Conservation (phyloP, 2,113 vertebrate species). For the Canis aureus region DNA sequence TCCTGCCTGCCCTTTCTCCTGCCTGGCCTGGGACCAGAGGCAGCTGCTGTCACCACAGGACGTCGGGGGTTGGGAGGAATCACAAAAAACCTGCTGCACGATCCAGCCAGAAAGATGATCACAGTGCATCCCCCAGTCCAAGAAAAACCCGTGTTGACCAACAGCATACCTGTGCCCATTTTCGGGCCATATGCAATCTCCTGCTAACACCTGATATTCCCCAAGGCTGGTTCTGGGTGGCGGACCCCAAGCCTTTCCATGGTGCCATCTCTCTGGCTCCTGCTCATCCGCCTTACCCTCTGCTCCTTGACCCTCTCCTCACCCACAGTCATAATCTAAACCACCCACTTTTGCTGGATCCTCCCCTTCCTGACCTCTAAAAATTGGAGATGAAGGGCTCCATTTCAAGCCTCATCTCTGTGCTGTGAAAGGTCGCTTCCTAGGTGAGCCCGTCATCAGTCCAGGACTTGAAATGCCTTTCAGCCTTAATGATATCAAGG, state of each 20-base stretch:
- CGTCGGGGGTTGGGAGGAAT: neutral
- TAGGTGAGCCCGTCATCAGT: neutral
- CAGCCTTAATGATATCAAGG: neutral
- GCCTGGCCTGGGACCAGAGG: slow-evolving; percentile 64
- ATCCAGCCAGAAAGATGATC: neutral
- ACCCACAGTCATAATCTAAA: fast-evolving
- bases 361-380: neutral
- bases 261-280: fast-evolving
- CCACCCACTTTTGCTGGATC: neutral
- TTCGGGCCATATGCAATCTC: fast-evolving
- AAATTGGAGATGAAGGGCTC: neutral
- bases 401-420: neutral
- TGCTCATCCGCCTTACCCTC: fast-evolving
- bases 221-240: neutral
- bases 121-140: neutral
- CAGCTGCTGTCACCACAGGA: slow-evolving; percentile 69
- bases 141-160: neutral
- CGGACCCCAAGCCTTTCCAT: fast-evolving
- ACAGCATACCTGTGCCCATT: neutral
- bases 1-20: slow-evolving; percentile 36
- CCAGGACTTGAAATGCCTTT: neutral
- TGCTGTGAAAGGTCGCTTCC: neutral
- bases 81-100: neutral
- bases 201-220: fast-evolving
- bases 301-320: neutral